phyloP scores from a whole-genome alignment of 2,113 vertebrate species.

The Ibidorhyncha struthersii region DNA sequence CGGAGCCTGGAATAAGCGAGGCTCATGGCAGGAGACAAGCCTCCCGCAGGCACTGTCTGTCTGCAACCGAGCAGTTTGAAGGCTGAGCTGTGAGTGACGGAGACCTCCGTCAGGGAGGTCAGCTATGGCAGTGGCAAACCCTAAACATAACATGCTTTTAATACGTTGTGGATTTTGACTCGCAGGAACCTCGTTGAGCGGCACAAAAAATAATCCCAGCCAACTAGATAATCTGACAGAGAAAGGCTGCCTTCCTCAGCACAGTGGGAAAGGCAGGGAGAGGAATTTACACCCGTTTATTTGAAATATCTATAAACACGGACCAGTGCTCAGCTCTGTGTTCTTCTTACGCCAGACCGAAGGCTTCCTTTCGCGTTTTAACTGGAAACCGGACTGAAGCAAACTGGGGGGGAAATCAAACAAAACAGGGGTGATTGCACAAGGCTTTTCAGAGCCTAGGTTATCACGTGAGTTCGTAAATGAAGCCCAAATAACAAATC shows the following conservation, averaged over 20 bases:
- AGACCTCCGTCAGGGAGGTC: background rate
- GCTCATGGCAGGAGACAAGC: background rate
- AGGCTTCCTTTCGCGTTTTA: background rate
- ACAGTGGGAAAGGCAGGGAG: background rate
- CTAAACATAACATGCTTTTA: background rate
- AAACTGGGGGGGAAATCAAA: background rate
- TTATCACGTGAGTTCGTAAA: background rate
- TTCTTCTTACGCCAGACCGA: background rate
- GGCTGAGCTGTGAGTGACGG: background rate
- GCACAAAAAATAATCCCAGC: background rate
- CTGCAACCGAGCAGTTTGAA: background rate
- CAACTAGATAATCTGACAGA: background rate
- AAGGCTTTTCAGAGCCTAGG: background rate
- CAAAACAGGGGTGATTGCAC: rapidly evolving
- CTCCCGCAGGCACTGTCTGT: background rate
- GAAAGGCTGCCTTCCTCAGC: background rate
- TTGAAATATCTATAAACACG: background rate
- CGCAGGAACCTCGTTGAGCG: background rate
- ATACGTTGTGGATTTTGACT: background rate
- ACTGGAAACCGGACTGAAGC: background rate
- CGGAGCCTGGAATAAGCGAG: background rate
- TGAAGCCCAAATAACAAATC: rapidly evolving
- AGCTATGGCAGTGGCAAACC: rapidly evolving
- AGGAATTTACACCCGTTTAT: background rate
- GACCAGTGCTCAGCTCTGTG: background rate